A percentile compares a stretch with the other conserved stretches of the same genome.
phyloP scores from a whole-genome alignment of 1,140 invertebrate genomes.

The Riptortus pedestris region DNA sequence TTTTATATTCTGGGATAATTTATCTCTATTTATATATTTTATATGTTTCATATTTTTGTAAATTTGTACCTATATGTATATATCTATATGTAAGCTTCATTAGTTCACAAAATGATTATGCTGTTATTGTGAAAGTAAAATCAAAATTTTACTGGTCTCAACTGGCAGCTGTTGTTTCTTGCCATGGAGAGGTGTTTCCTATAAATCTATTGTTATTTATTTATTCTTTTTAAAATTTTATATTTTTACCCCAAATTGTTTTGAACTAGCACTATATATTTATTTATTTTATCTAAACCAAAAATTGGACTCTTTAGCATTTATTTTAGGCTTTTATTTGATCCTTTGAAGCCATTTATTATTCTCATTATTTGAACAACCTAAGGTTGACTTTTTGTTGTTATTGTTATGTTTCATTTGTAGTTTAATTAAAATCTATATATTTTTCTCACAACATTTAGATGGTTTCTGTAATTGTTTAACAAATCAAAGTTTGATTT shows the following conservation, averaged over 20 bases:
- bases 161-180: background rate
- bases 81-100: too few species aligned
- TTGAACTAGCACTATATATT: background rate
- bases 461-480: too few species aligned
- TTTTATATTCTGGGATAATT: too few species aligned
- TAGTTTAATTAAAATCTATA: background rate
- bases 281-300: background rate
- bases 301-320: background rate
- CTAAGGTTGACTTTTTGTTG: background rate
- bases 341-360: background rate
- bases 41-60: too few species aligned
- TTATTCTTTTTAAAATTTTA: background rate
- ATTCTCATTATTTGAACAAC: background rate
- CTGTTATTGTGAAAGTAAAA: background rate
- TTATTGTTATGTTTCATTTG: background rate
- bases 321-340: background rate
- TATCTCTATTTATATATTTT: too few species aligned
- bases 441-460: too few species aligned
- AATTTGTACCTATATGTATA: too few species aligned
- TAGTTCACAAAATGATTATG: too few species aligned
- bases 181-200: background rate
- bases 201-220: background rate
- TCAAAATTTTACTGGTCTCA: background rate
- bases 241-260: background rate
- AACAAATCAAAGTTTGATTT: too few species aligned